phyloP scores from a whole-genome alignment of 2,113 vertebrate species.

The Danionella cerebrum region DNA sequence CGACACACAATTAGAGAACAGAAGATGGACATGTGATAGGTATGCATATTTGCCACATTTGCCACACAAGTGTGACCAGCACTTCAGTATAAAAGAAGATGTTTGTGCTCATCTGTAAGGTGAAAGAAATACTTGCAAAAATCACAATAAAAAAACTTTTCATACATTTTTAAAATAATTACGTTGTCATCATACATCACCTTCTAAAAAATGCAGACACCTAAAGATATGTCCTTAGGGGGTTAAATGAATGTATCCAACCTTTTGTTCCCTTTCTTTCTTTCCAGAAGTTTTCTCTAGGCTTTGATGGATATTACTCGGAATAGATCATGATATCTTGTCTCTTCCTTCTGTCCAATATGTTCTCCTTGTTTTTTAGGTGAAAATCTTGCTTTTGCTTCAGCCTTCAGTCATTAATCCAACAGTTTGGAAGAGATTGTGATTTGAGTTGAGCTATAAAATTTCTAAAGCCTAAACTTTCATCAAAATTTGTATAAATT shows the following conservation, averaged over 20 bases:
- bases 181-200: background rate
- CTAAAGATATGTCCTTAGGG: constrained; percentile 2
- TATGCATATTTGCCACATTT: too few species aligned
- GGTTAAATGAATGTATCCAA: background rate
- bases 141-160: too few species aligned
- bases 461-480: constrained; percentile 11
- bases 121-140: too few species aligned
- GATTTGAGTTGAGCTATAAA: background rate
- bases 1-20: too few species aligned
- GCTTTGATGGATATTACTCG: constrained; percentile 25
- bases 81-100: too few species aligned
- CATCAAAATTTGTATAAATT: constrained; percentile 1
- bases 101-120: too few species aligned
- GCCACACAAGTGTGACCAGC: too few species aligned
- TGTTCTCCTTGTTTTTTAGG: constrained; percentile 30
- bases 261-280: background rate
- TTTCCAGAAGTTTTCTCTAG: background rate
- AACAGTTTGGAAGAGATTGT: background rate
- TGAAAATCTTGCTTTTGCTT: constrained; percentile 14
- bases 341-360: constrained; percentile 32
- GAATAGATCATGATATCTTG: constrained; percentile 34
- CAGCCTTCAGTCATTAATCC: constrained; percentile 11
- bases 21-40: too few species aligned
- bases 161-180: background rate
- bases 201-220: background rate